Evolutionary conservation across 2,113 vertebrate genomes (phyloP), one percentile per base, ranked within the genome.

Genomic region (Embiotoca jacksoni): DNA sequence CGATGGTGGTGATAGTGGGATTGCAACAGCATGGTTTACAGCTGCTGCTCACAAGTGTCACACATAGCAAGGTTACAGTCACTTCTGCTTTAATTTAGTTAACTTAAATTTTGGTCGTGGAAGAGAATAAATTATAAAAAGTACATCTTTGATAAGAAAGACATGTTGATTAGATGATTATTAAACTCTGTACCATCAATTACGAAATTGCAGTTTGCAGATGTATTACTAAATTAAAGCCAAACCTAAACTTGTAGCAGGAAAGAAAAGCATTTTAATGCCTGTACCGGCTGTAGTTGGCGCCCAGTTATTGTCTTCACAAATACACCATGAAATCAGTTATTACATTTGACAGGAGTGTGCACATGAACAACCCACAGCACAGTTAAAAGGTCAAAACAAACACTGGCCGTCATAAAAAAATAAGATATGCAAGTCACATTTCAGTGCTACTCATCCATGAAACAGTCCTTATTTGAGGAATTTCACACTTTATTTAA

Each of bases 401-500:
- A 88, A 92, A 93, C 86, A 84, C 77, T 39, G 61, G 59, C 77
- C 76, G 78, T 67, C 75, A 66, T 87, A 50, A 77, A 90, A 23
- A 88, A 93, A 77, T 65, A 84, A 92, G 92, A 92, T 83, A 87
- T 91, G 86, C 81, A 83, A 85, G 88, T 83, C 83, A 78, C 81
- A 91, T 92, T 89, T 84, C 52, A 81, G 82, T 16, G 52, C 84
- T 71, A 64, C 63, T 86, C 90, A 93, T 81, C 90, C 93, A 81
- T 91, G 92, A 90, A 91, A 89, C 85, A 58, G 78, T 77, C 74
- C 90, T 91, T 80, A 94, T 93, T 92, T 91, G 86, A 91, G 83
- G 86, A 92, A 95, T 94, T 93, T 94, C 93, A 94, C 95, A 94
- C 93, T 94, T 93, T 94, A 93, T 94, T 94, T 93, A 92, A 94